Base-by-base conservation (phyloP, 2,888 invertebrate species). In the Copidosoma aretas region DNA sequence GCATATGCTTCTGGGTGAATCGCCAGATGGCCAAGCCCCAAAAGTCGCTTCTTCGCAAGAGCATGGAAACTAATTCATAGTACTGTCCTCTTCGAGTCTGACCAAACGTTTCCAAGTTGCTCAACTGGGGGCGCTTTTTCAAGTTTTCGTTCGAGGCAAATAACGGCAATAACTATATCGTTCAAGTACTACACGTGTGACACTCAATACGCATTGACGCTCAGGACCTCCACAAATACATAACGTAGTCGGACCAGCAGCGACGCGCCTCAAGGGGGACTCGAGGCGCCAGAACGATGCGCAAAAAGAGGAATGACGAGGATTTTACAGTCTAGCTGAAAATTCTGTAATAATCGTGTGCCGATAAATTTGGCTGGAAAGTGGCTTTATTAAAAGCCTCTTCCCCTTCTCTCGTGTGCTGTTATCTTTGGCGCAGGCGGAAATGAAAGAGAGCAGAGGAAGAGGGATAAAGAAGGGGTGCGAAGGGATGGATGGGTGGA, bases 291-390 rank as follows among this genome's bases (percentile, higher is more conserved):
- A 17, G 43, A 14, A 3, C 43, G 43, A 15, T 12, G 43, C 2
- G 14, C 8, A n/a, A 39, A 19, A n/a, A 39, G 17, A 14, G 25
- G 15, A n/a, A 25, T n/a, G 60, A 15, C 22, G 22, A 21, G 21
- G 3, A 17, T 19, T 25, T 15, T 4, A 24, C 17, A 8, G 32
- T 8, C 14, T 73, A 77, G 74, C 74, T 73, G 74, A 75, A 75
- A 76, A 78, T 75, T 73, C 76, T 76, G 77, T 78, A 80, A 78
- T 78, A 77, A 78, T 71, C 71, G 67, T 41, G 14, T 21, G 24
- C 24, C 71, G 75, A 78, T 79, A 77, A 79, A 79, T 78, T 73
- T 73, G 60, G 62, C 71, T 67, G 15, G 43, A 61, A 59, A 71
- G 60, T 64, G 70, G 61, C 67, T 46, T 72, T 74, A 70, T 73